phyloP scores from a whole-genome alignment of 2,888 invertebrate genomes.

The Polyploca ridens region DNA sequence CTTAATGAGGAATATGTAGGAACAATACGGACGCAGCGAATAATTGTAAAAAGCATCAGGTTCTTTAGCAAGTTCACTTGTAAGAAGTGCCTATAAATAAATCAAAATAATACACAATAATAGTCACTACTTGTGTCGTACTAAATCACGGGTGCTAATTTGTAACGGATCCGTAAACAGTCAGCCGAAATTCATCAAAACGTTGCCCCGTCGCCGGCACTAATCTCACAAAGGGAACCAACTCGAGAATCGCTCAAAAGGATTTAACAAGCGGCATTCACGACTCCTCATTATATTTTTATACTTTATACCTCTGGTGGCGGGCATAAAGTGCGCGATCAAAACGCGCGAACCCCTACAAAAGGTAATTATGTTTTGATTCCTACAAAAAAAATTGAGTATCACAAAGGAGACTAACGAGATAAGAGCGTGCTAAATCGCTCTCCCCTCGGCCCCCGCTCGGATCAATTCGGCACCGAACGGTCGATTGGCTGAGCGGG shows the following conservation, averaged over 20 bases:
- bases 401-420: constrained; percentile 85
- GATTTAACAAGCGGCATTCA: constrained; percentile 83
- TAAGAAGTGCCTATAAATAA: constrained; percentile 44
- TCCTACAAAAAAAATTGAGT: constrained; percentile 81
- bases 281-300: constrained; percentile 82
- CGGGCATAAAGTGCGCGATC: constrained; percentile 81
- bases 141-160: constrained; percentile 79
- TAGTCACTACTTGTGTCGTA: constrained; percentile 58
- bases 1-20: background rate
- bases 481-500: constrained; percentile 80
- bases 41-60: background rate
- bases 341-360: constrained; percentile 83
- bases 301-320: constrained; percentile 79
- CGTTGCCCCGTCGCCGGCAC: constrained; percentile 49
- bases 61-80: background rate
- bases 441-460: constrained; percentile 72
- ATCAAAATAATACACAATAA: constrained; percentile 61
- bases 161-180: constrained; percentile 74
- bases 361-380: constrained; percentile 85
- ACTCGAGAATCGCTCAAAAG: constrained; percentile 74
- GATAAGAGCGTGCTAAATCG: constrained; percentile 85
- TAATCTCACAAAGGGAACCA: constrained; percentile 75
- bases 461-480: constrained; percentile 75
- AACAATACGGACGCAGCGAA: background rate
- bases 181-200: constrained; percentile 59